phyloP scores from a whole-genome alignment of 2,113 vertebrate species.

The Tympanuchus pallidicinctus region DNA sequence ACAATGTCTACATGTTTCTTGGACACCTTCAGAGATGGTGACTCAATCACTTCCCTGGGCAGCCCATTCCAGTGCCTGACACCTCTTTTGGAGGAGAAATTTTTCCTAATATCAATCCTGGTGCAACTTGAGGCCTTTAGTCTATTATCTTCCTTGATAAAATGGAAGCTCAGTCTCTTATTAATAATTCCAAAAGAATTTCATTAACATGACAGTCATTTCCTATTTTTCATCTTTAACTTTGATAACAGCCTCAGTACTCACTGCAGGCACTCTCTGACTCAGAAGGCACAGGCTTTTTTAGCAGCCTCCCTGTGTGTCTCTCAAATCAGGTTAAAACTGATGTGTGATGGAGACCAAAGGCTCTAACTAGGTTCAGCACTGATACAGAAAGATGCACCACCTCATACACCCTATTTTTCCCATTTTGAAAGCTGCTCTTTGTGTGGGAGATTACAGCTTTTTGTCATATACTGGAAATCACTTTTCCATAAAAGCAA shows the following conservation, averaged over 20 bases:
- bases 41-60: no score
- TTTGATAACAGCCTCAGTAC: not conserved
- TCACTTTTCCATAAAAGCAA: conserved; percentile 6
- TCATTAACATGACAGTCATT: not conserved
- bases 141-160: not conserved
- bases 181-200: not conserved
- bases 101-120: no score
- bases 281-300: not conserved
- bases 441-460: not conserved
- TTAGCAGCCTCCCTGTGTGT: fast-evolving
- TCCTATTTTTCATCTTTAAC: not conserved
- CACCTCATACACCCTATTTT: not conserved
- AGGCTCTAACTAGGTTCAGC: not conserved
- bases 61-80: no score
- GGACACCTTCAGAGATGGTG: no score
- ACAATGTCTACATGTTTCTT: no score
- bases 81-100: no score
- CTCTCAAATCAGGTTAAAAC: not conserved
- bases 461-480: not conserved
- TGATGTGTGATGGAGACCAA: not conserved
- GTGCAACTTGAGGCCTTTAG: no score
- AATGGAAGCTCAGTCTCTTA: not conserved
- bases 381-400: not conserved
- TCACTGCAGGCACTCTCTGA: not conserved
- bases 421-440: not conserved